Base-by-base conservation (phyloP, 2,113 vertebrate genomes). In the Phodopus roborovskii region DNA sequence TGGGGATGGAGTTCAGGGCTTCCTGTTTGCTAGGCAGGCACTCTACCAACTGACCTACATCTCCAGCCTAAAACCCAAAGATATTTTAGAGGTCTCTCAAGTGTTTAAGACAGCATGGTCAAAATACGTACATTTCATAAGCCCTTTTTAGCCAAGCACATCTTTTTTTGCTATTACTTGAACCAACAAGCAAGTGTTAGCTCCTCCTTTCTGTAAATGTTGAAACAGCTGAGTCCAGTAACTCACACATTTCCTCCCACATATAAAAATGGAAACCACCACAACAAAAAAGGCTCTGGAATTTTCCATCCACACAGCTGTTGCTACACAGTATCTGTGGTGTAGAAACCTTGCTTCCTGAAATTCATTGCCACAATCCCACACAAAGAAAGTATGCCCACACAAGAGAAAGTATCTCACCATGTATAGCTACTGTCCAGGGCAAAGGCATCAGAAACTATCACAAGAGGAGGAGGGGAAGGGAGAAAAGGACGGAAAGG, bases 301-400 rank as follows among this genome's bases (percentile, higher is more conserved):
- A 96, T 89, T 93, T 97, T 97, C 97, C 90, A 73, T 93, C 60
- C 90, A 78, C 64, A 24, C 97, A 93, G 96, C 96, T 91, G 90
- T 82, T 70, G 96, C 92, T 36, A 30, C 83, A 36, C 11, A 11
- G 66, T 1, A 39, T 86, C 66, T 48, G 28, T 50, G 36, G 36
- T 85, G 10, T 50, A 24, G 81, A 85, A 36, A 42, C 28, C 26
- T 77, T 48, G 83, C 93, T 58, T 53, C 15, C 26, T 17, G 71
- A 82, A 39, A 75, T 48, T 86, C 74, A 48, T 28, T 58, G 66
- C 66, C 89, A 75, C 62, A 5, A 22, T 58, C 62, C 50, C 89
- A 93, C 71, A 28, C 13, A 13, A 36, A 94, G 53, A 88, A 74
- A 91, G 53, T 17, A 50, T 24, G 68, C 58, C 79, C 56, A 82